These are phyloP conservation scores for Melanaphis sacchari DNA, from an alignment of 1,140 invertebrate species.

Conservation along the genomic window DNA sequence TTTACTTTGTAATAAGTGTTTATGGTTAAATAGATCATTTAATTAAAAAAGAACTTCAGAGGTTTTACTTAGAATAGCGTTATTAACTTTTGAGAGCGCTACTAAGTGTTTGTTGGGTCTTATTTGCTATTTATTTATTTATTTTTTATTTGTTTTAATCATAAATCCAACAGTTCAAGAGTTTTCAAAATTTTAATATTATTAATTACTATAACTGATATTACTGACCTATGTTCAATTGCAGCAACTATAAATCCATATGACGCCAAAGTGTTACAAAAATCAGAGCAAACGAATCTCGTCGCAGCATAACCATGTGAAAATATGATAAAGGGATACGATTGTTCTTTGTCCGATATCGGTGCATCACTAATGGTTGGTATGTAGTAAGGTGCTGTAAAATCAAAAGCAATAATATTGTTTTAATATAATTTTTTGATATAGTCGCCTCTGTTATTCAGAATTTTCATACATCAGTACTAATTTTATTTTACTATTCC, in stretches of 20 bases:
- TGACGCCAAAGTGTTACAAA: conserved; percentile 71
- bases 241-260: conserved; percentile 73
- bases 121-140: background rate
- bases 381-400: conserved; percentile 62
- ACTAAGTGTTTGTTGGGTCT: background rate
- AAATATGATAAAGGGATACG: conserved; percentile 71
- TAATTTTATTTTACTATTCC: background rate
- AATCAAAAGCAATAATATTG: background rate
- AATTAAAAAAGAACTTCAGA: background rate
- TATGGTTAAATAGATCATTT: background rate
- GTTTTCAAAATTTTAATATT: background rate
- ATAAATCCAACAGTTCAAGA: background rate
- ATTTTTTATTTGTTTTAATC: no score
- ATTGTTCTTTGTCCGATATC: conserved; percentile 61
- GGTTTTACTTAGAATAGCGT: background rate
- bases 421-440: background rate
- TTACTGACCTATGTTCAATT: conserved; percentile 71
- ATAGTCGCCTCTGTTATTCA: background rate
- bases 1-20: background rate
- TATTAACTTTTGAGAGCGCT: background rate
- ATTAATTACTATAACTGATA: background rate
- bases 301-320: conserved; percentile 74
- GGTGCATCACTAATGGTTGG: conserved; percentile 68
- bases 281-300: conserved; percentile 70
- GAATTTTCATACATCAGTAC: background rate